Evolutionary conservation across 2,888 invertebrate species (phyloP).

Genomic region (Harpagoxenus sublaevis): DNA sequence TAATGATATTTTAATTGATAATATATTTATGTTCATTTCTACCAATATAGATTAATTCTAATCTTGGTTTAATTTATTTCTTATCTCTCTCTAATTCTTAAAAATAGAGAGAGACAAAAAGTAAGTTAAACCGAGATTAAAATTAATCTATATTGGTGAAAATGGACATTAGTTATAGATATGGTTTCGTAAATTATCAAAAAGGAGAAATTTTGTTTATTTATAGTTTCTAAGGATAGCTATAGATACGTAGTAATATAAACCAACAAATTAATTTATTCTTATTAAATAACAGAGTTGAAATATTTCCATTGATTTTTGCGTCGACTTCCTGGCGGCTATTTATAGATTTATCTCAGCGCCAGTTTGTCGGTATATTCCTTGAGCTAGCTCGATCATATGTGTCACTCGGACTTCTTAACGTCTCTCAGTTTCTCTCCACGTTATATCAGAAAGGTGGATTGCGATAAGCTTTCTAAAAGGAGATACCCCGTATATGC

Average conservation of each 20-base stretch:
- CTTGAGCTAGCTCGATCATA: neutral
- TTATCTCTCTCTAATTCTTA: too few relatives aligned
- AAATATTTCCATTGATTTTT: constrained; percentile 76
- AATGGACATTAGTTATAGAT: too few relatives aligned
- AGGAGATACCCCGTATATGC: constrained; percentile 55
- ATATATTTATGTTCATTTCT: too few relatives aligned
- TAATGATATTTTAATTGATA: neutral
- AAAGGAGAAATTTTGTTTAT: too few relatives aligned
- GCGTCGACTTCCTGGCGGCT: constrained; percentile 64
- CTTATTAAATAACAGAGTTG: neutral
- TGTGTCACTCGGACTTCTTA: constrained; percentile 15
- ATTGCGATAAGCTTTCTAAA: constrained; percentile 51
- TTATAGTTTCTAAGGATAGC: too few relatives aligned
- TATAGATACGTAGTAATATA: neutral
- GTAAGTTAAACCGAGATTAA: too few relatives aligned
- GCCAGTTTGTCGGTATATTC: constrained; percentile 54
- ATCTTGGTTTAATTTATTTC: too few relatives aligned
- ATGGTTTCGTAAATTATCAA: too few relatives aligned
- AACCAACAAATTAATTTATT: neutral
- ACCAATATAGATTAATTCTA: too few relatives aligned
- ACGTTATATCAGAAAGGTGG: constrained; percentile 55
- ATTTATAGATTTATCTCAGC: constrained; percentile 58
- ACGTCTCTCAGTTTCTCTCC: constrained; percentile 21
- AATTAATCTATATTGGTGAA: too few relatives aligned
- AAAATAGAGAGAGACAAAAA: too few relatives aligned